These are phyloP conservation scores for Hemicordylus capensis DNA, from an alignment of 2,113 vertebrate genomes.

Conservation along the genomic window DNA sequence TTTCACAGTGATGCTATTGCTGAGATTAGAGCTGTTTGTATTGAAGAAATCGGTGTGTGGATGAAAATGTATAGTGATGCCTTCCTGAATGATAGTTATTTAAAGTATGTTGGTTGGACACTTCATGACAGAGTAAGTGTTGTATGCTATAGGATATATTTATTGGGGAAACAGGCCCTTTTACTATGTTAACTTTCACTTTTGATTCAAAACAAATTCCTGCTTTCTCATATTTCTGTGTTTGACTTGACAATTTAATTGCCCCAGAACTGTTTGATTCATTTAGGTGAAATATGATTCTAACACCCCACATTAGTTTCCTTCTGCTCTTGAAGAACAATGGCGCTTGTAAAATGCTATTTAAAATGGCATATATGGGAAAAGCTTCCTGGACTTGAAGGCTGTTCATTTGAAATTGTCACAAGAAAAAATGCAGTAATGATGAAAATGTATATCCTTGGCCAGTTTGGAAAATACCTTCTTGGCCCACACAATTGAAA, in stretches of 20 bases:
- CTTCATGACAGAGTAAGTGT: constrained; percentile 94
- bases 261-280: neutral
- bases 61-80: constrained; percentile 99
- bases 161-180: neutral
- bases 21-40: constrained; percentile 98
- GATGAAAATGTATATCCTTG: fast-evolving
- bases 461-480: too few species aligned
- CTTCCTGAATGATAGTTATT: constrained; percentile 98
- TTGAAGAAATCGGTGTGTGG: constrained; percentile 99
- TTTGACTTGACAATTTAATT: neutral
- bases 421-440: constrained; percentile 4
- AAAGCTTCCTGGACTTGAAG: too few species aligned
- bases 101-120: constrained; percentile 99
- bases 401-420: constrained; percentile 10
- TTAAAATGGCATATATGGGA: too few species aligned
- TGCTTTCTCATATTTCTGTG: neutral
- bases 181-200: neutral
- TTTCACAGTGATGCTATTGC: constrained; percentile 91
- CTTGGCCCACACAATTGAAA: too few species aligned
- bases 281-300: fast-evolving
- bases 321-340: constrained; percentile 3
- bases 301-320: neutral
- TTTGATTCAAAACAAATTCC: constrained; percentile 2
- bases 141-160: constrained; percentile 1
- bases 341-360: too few species aligned